Evolutionary conservation across 2,113 vertebrate genomes (phyloP), one percentile per base, ranked within the genome.

Genomic region (Colius striatus): DNA sequence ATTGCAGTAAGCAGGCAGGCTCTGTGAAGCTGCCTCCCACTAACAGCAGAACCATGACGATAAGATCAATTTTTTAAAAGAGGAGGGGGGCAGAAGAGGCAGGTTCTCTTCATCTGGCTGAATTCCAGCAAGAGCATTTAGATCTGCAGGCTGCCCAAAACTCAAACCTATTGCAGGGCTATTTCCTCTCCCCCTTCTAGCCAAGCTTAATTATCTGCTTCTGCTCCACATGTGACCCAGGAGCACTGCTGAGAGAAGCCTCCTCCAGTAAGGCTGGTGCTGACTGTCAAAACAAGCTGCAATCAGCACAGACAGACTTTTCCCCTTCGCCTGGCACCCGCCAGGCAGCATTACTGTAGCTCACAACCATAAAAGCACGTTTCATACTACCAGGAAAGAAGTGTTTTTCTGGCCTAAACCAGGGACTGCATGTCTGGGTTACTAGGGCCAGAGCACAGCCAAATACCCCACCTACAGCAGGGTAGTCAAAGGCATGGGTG

Each of bases 141-240:
- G 89, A 93, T 91, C 84, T 94, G 87, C 86, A 97, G 43, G 87
- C 89, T 73, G 72, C 76, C 63, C 94, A 74, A 92, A 96, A 87
- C 92, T 89, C 89, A 48, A 95, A 95, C 95, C 96, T 97, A 93
- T 73, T 95, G 95, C 95, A 79, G 86, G 88, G 91, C 92, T 95
- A 58, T 72, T 97, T 94, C 74, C 92, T 80, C 68, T 87, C 81
- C 54, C 43, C 13, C 26, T 74, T 63, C 34, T 60, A 85, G 86
- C 94, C 62, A 18, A 92, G 60, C 65, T 95, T 94, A 92, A 96
- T 95, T 94, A 94, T 76, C 87, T 94, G 84, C 41, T 96, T 20
- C 74, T 84, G 68, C 79, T 63, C 55, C 4, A 36, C 11, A 7
- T 1, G 8, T 38, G 57, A 70, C 23, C 36, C 43, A 43, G 74